A percentile compares a stretch with the other conserved stretches of the same genome.
Conservation (phyloP, 2,797 vertebrate genomes). For the Octomys mimax region DNA sequence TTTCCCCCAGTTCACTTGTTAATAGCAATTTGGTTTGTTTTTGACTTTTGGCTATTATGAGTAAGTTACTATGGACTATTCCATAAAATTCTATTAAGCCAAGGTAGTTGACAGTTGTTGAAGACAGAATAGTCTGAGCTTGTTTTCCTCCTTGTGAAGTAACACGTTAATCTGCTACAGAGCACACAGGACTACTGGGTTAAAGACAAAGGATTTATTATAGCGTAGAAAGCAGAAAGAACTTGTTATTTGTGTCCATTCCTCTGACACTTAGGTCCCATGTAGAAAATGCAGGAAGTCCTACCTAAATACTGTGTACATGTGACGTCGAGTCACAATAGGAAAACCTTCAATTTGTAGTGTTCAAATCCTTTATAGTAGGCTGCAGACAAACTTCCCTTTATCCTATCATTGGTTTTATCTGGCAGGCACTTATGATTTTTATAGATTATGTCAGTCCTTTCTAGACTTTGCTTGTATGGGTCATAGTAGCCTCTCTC, state of each 20-base stretch:
- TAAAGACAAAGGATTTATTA: neutral
- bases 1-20: constrained; percentile 7
- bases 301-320: neutral
- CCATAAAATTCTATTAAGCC: neutral
- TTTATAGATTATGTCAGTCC: neutral
- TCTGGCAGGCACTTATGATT: neutral
- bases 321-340: neutral
- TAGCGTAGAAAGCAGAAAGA: neutral
- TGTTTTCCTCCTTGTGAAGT: neutral
- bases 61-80: neutral
- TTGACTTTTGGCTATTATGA: neutral
- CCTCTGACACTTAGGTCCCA: neutral
- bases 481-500: neutral
- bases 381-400: neutral
- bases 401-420: constrained; percentile 4
- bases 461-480: neutral
- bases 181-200: neutral
- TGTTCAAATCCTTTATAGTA: neutral
- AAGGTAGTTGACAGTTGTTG: neutral
- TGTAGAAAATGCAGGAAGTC: neutral
- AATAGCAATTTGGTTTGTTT: constrained; percentile 4
- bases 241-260: neutral
- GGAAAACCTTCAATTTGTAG: neutral
- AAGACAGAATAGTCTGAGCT: neutral
- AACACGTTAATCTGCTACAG: neutral